phyloP scores from a whole-genome alignment of 2,113 vertebrate species.

The Pseudolaguvia tuberculata region DNA sequence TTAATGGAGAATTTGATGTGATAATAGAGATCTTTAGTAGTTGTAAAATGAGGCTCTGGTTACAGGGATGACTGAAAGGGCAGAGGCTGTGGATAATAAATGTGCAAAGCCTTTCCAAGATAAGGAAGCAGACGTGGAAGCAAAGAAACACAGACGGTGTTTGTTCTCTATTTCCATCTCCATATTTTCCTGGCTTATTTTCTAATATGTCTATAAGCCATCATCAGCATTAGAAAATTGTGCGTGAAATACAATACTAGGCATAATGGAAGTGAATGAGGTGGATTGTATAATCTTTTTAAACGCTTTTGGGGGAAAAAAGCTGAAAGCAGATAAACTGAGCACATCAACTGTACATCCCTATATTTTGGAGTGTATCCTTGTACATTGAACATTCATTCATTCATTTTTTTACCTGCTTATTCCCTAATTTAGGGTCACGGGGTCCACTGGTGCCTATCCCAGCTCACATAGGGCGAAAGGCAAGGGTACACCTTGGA shows the following conservation, averaged over 20 bases:
- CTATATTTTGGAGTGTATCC: no score
- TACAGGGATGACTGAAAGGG: slow-evolving; percentile 1
- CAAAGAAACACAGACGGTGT: no score
- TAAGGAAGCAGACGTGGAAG: neutral
- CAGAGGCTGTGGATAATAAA: neutral
- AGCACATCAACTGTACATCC: no score
- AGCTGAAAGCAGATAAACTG: neutral
- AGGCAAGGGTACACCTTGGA: no score
- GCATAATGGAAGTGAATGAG: neutral
- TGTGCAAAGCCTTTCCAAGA: neutral
- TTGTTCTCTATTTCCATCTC: no score
- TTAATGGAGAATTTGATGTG: slow-evolving; percentile 11
- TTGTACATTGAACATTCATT: no score
- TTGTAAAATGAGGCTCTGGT: slow-evolving; percentile 8
- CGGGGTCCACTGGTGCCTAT: no score
- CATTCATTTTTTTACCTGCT: no score
- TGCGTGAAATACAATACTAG: neutral
- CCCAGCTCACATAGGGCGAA: no score
- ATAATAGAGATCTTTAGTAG: neutral
- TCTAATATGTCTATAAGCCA: neutral
- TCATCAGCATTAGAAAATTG: neutral
- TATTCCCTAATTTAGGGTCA: no score
- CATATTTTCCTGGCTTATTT: neutral
- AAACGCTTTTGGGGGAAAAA: neutral
- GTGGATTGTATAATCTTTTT: neutral